These are phyloP conservation scores for Oithona nana DNA, from an alignment of 2,888 invertebrate species.

Conservation along the genomic window DNA sequence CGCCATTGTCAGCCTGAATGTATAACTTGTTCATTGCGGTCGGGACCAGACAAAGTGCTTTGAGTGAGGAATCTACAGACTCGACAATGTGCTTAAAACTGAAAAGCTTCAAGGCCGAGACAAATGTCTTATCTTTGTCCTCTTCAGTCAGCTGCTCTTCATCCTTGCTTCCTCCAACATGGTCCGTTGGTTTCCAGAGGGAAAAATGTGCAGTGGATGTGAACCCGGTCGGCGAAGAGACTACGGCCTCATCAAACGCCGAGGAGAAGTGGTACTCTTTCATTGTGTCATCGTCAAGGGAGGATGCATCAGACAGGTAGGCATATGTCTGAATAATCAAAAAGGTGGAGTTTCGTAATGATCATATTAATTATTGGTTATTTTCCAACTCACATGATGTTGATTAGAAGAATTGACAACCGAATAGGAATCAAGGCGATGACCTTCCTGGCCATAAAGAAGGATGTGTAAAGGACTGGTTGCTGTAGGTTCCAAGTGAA, in stretches of 20 bases:
- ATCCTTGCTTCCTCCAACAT: background rate
- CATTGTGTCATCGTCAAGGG: conserved; percentile 2
- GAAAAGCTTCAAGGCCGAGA: conserved; percentile 1
- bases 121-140: background rate
- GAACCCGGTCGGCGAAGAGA: background rate
- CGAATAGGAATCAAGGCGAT: conserved; percentile 14
- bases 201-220: background rate
- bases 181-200: background rate
- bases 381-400: background rate
- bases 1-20: background rate
- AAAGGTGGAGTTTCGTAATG: background rate
- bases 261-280: background rate
- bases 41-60: conserved; percentile 8
- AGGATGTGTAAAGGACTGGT: conserved; percentile 1
- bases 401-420: background rate
- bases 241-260: background rate
- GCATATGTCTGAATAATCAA: background rate
- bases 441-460: conserved; percentile 3
- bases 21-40: conserved; percentile 9
- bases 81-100: background rate
- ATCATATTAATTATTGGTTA: background rate
- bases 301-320: conserved; percentile 6
- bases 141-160: background rate
- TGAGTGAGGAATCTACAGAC: background rate
- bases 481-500: background rate